Evolutionary conservation across 92 coral and sea anemone species (phyloP), one percentile per base, ranked within the genome.

Genomic region (Parazoanthus darwini): DNA sequence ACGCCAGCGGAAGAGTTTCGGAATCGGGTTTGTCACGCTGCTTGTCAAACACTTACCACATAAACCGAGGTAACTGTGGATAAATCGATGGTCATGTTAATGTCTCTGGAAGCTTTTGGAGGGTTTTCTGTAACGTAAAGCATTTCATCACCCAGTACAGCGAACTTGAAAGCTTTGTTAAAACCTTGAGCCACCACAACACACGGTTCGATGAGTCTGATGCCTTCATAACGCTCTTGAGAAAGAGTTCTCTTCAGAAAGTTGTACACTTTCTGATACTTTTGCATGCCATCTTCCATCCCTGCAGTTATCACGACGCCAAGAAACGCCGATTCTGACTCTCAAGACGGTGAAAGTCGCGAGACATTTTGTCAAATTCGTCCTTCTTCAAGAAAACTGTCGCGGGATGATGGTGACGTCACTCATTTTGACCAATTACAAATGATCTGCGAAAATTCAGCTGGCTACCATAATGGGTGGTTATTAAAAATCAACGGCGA

Each of bases 101-200:
- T 92, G 89, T 95, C 99, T 80, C 94, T 97, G 14, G 95, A 80
- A 26, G 91, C 33, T 85, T 89, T 96, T 6, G 99, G 99, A 29
- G 99, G 99, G 74, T 97, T 97, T 77, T 95, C 99, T 35, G 98
- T 94, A 46, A 97, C 90, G 81, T 97, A 97, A 23, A 97, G 91
- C 94, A 89, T 90, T 58, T 97, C 98, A 70, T 92, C 94, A 43
- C 98, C 99, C 77, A 97, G 92, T 22, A 97, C 90, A 36, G 93
- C 99, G 89, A 91, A 97, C 86, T 95, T 94, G 87, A 97, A 97
- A 22, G 90, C 87, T 89, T 93, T 95, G 94, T 97, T 97, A 77
- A 94, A 97, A 2, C 94, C 97, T 66, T 89, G 92, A 6, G 98
- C 92, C 23, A 97, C 97, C 2, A 94, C 92, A 20, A 97, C 96